Conservation (phyloP, 2,888 invertebrate species). For the Chloroclysta siterata region DNA sequence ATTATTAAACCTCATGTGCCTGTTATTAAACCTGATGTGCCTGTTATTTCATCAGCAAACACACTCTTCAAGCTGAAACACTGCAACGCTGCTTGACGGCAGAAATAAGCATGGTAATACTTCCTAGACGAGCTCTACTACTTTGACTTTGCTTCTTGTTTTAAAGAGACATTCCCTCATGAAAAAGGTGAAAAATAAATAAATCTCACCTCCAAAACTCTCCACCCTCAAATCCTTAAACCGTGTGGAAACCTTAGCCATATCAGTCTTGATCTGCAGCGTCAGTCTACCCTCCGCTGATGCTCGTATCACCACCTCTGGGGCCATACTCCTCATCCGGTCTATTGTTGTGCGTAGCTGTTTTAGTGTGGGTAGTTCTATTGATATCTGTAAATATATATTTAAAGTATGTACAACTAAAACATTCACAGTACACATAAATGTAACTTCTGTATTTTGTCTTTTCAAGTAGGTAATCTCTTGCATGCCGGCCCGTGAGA, state of each 20-base stretch:
- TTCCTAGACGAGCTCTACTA: neutral
- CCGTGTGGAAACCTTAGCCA: constrained; percentile 92
- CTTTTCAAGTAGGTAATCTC: too few relatives aligned
- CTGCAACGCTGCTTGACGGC: neutral
- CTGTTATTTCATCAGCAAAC: neutral
- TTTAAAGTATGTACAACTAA: too few relatives aligned
- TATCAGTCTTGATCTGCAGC: constrained; percentile 91
- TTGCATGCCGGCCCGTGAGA: too few relatives aligned
- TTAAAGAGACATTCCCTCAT: too few relatives aligned
- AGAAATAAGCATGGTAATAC: neutral
- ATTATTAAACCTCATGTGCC: neutral
- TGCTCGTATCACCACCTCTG: constrained; percentile 89
- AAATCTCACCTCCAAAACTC: constrained; percentile 76
- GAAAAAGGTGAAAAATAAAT: neutral
- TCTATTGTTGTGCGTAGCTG: constrained; percentile 92
- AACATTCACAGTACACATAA: too few relatives aligned
- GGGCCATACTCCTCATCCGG: constrained; percentile 91
- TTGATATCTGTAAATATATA: constrained; percentile 86
- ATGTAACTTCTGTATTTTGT: too few relatives aligned
- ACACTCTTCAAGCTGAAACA: neutral
- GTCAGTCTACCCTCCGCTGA: constrained; percentile 89
- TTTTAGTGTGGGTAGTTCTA: constrained; percentile 91
- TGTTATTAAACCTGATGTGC: neutral
- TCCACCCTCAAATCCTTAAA: constrained; percentile 90
- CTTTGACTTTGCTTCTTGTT: neutral